Base-by-base conservation (phyloP, 2,797 vertebrate genomes). In the Coendou prehensilis region DNA sequence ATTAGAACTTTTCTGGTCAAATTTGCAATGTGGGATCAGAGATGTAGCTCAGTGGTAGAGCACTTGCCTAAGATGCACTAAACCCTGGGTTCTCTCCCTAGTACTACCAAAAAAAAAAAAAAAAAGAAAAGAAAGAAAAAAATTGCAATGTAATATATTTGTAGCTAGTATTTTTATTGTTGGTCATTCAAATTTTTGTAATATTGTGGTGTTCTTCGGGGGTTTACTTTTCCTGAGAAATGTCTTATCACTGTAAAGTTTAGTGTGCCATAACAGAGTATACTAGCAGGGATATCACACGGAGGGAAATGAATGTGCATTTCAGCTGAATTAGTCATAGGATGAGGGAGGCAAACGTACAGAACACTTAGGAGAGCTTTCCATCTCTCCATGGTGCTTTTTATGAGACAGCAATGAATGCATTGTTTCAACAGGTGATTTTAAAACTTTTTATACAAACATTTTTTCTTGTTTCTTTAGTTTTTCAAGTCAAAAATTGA, bases 241-340 rank as follows among this genome's bases (percentile, higher is more conserved):
- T 83, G 67, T 90, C 63, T 97, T 95, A 96, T 92, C 96, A 88
- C 47, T 94, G 56, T 87, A 56, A 90, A 95, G 89, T 88, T 86
- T 82, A 86, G 57, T 96, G 67, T 96, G 87, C 54, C 79, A 67
- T 88, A 73, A 87, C 91, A 89, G 78, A 59, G 79, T 92, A 69
- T 45, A 28, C 91, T 81, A 33, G 4, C 56, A 28, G 76, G 73
- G 85, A 95, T 69, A 67, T 87, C 76, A 71, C 8, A 82, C 50
- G 54, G 28, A 89, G 75, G 93, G 91, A 97, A 94, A 94, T 96
- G 96, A 97, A 95, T 92, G 28, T 96, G 93, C 95, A 88, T 37
- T 93, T 95, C 92, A 79, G 73, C 56, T 91, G 54, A 79, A 79
- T 97, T 89, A 73, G 45, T 95, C 71, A 89, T 54, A 61, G 52